Base-by-base conservation (phyloP, 2,888 invertebrate genomes). In the Iphiclides podalirius region DNA sequence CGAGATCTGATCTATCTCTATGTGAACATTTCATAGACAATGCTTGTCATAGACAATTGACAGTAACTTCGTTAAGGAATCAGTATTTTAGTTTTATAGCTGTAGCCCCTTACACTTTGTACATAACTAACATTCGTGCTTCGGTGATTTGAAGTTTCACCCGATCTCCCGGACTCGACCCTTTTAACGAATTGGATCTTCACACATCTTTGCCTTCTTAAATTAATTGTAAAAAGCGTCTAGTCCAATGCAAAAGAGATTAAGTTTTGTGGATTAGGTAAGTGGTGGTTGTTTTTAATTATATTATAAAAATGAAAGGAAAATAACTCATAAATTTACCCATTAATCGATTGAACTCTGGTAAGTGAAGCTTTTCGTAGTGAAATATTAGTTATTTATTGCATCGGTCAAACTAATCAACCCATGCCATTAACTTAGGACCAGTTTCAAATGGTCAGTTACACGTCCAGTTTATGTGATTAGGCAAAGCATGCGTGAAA, bases 201-300 rank as follows among this genome's bases (percentile, higher is more conserved):
- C 79, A 85, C 79, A 79, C 79, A 73, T 79, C 83, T 87, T 84
- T 84, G 83, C 87, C 87, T 87, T 88, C 84, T 74, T 81, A 79
- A 81, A 85, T 76, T 84, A 80, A 82, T 78, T 61, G 63, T 74
- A 67, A 74, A 79, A 84, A 81, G 83, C 84, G 83, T 87, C 88
- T 88, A 88, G 88, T 88, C 88, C 85, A 85, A 81, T 82, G 75
- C 78, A 74, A 86, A 85, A 80, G 86, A 86, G 84, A 86, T 86
- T 87, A 84, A 79, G 75, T 79, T 26, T 75, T 73, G 76, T 78
- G 77, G 72, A 72, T 71, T 83, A 79, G 81, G 84, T 83, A 14
- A 42, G 31, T 15, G 7, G 74, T 72, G 6, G 6, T 26, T 26
- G 6, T 26, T 1, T 26, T 2, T 20, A 3, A 6, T 70, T 68